Evolutionary conservation across 2,113 vertebrate species (phyloP).

Genomic region (Pachycephala philippinensis): DNA sequence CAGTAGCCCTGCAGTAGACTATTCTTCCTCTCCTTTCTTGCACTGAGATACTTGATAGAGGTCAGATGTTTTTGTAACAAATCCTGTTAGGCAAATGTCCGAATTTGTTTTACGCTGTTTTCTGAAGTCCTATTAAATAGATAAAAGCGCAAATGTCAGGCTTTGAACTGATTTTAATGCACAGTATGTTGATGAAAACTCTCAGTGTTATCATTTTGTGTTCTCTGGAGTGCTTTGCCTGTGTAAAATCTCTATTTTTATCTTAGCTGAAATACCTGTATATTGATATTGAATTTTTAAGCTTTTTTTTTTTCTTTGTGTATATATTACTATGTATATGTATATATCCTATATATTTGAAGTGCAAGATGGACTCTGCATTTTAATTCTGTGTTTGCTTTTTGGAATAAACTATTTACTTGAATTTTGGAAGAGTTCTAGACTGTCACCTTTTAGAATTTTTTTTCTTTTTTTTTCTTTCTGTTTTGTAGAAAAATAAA

Average conservation of each 20-base stretch:
- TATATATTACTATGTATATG: too few relatives aligned
- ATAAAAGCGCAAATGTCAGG: background rate
- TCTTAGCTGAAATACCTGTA: background rate
- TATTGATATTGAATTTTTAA: background rate
- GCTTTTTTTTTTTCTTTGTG: background rate
- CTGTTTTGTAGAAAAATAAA: background rate
- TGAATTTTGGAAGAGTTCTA: background rate
- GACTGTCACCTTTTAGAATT: background rate
- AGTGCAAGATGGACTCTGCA: background rate
- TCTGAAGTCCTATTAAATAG: background rate
- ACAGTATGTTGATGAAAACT: background rate
- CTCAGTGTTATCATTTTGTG: fast-evolving
- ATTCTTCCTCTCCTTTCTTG: background rate
- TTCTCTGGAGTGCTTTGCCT: background rate
- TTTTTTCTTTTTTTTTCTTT: too few relatives aligned
- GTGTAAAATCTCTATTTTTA: background rate
- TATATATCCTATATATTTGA: background rate
- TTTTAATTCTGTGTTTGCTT: background rate
- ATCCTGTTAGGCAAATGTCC: background rate
- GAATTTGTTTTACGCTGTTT: background rate
- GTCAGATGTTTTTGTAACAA: background rate
- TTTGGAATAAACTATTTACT: background rate
- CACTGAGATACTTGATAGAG: background rate
- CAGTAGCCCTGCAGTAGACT: background rate
- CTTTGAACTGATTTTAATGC: background rate